Evolutionary conservation across 64 coral and sea anemone genomes (phyloP).

Genomic region (Montipora cactus): DNA sequence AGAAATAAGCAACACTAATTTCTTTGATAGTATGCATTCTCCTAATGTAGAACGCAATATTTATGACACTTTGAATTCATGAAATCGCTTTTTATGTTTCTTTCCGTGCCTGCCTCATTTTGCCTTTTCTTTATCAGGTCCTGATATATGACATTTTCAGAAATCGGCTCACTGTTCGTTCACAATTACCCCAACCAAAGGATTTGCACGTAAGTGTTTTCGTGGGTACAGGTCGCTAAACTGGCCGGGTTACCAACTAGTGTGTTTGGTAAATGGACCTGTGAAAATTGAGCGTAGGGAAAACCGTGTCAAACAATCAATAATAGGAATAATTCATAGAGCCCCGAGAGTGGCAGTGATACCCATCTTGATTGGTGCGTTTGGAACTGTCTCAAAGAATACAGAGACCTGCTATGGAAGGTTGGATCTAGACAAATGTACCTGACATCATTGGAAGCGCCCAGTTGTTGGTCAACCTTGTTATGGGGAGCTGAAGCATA

Average conservation of each 20-base stretch:
- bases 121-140: not conserved
- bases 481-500: too few relatives aligned
- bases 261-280: not conserved
- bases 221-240: not conserved
- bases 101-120: too few relatives aligned
- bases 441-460: too few relatives aligned
- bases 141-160: slow-evolving; percentile 36
- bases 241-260: not conserved
- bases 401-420: too few relatives aligned
- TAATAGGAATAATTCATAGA: too few relatives aligned
- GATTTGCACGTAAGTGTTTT: slow-evolving; percentile 26
- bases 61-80: too few relatives aligned
- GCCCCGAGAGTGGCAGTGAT: too few relatives aligned
- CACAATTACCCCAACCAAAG: slow-evolving; percentile 64
- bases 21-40: not conserved
- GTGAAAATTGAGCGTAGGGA: not conserved
- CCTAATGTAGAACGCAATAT: too few relatives aligned
- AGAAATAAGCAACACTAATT: not conserved
- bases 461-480: too few relatives aligned
- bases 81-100: too few relatives aligned
- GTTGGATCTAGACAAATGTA: too few relatives aligned
- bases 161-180: slow-evolving; percentile 28
- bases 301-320: not conserved
- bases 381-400: not conserved
- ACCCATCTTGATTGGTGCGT: too few relatives aligned